Evolutionary conservation across 1,140 invertebrate genomes (phyloP), one percentile per base, ranked within the genome.

Genomic region (Cepaea nemoralis): DNA sequence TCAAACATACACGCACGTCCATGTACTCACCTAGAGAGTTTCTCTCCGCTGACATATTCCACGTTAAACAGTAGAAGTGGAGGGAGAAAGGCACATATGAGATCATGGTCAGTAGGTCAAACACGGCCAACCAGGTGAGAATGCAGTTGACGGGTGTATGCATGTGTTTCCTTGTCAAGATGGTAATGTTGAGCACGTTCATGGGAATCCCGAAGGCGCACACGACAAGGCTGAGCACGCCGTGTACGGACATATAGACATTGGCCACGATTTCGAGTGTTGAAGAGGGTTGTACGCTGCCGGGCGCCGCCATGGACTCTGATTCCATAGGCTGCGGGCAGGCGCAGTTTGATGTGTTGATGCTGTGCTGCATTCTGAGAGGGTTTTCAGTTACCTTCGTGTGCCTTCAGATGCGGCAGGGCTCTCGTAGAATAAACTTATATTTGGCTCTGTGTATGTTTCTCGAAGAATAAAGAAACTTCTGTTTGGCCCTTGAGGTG

Each of bases 101-200:
- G 37, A 95, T 88, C 96, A 97, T 97, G 14, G 97, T 95, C 79
- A 97, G 92, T 91, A 96, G 94, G 88, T 97, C 96, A 6, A 95
- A 94, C 0, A 96, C 94, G 0, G 96, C 96, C 42, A 97, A 92
- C 83, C 94, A 94, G 80, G 96, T 97, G 0, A 97, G 93, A 48
- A 97, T 95, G 77, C 94, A 93, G 88, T 97, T 97, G 75, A 97
- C 96, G 0, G 96, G 95, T 0, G 95, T 94, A 5, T 94, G 93
- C 93, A 97, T 95, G 82, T 96, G 95, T 83, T 95, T 95, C 45
- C 96, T 92, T 0, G 97, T 97, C 37, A 98, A 90, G 0, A 98
- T 96, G 2, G 95, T 94, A 50, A 98, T 95, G 88, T 97, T 98
- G 48, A 98, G 91, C 22, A 96, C 92, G 88, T 98, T 98, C n/a